Conservation (phyloP, 2,113 vertebrate species). For the Thalassarche chlororhynchos region DNA sequence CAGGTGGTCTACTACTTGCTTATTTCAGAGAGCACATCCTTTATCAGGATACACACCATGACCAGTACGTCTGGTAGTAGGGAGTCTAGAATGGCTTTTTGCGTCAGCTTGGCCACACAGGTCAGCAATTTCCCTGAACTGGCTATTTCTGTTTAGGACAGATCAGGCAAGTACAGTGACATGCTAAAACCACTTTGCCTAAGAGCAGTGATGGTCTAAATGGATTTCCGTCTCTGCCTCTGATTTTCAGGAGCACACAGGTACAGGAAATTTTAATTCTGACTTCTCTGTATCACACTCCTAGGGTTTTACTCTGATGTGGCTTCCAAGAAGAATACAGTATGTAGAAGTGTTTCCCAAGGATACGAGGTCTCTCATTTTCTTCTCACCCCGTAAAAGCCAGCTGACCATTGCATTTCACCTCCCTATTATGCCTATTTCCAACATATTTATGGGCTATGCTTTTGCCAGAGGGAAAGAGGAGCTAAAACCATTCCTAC, state of each 20-base stretch:
- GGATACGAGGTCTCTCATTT: background rate
- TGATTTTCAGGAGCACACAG: background rate
- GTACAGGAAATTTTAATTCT: background rate
- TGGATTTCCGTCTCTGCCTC: background rate
- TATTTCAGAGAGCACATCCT: background rate
- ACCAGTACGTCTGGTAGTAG: background rate
- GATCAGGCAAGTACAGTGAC: background rate
- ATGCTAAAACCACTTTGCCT: background rate
- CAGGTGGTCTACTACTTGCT: background rate
- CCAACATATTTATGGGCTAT: background rate
- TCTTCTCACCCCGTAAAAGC: background rate
- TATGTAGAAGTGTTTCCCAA: background rate
- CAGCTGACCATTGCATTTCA: background rate
- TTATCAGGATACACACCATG: background rate
- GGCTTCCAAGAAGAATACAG: background rate
- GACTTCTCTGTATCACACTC: background rate
- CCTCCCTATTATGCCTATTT: background rate
- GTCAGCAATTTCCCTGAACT: background rate
- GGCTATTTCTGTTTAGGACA: background rate
- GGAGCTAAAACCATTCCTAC: background rate
- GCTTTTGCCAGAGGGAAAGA: background rate
- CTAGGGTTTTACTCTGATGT: background rate
- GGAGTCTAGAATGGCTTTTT: background rate
- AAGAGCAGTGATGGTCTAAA: background rate
- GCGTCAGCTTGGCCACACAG: background rate